phyloP scores from a whole-genome alignment of 2,113 vertebrate species.

The Anas platyrhynchos region DNA sequence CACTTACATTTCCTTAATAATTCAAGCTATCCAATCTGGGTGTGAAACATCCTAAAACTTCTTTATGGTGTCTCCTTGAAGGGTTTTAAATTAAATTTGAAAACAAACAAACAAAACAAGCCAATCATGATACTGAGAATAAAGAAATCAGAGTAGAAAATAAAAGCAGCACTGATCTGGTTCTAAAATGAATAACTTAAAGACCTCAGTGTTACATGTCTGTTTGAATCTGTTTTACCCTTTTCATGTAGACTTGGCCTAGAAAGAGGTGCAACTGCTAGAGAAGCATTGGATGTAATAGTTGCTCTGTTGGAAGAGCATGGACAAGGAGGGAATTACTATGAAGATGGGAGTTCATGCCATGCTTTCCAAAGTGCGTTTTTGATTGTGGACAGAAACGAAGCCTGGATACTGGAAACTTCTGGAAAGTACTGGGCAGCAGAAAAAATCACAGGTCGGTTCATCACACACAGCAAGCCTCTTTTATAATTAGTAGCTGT shows the following conservation, averaged over 20 bases:
- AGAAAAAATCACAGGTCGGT: slow-evolving; percentile 80
- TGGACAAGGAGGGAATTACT: slow-evolving; percentile 84
- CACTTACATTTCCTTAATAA: background rate
- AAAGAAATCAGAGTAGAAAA: background rate
- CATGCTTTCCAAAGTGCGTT: slow-evolving; percentile 80
- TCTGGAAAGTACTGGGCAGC: slow-evolving; percentile 84
- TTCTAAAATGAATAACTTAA: background rate
- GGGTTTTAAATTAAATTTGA: too few species aligned
- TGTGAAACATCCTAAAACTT: background rate
- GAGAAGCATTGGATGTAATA: slow-evolving; percentile 80
- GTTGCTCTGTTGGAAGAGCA: slow-evolving; percentile 80
- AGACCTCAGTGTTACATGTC: background rate
- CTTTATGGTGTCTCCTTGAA: background rate
- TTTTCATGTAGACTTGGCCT: slow-evolving; percentile 77
- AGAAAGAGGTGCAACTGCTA: slow-evolving; percentile 81
- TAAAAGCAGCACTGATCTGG: background rate
- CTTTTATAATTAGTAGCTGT: background rate
- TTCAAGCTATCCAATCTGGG: background rate
- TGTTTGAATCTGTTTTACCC: background rate
- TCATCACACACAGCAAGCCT: background rate
- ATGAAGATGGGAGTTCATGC: slow-evolving; percentile 75
- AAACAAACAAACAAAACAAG: background rate
- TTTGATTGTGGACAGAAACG: slow-evolving; percentile 80
- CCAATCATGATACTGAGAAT: background rate
- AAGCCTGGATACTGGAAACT: slow-evolving; percentile 84